phyloP scores from a whole-genome alignment of 2,113 vertebrate species.

The Spizaetus ornatus region DNA sequence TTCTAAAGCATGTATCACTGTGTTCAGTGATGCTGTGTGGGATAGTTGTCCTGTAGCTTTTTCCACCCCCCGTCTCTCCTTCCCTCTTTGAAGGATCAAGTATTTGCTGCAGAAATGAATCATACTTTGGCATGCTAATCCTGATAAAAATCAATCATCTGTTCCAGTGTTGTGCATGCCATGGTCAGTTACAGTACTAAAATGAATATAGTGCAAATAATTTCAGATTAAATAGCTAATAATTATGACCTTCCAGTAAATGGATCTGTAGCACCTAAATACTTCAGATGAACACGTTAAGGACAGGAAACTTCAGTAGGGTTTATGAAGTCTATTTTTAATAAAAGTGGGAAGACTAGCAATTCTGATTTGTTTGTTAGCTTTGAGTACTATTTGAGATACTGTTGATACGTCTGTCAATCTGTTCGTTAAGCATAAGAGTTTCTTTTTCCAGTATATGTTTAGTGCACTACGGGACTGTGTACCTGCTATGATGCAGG shows the following conservation, averaged over 20 bases:
- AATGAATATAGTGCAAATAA: neutral
- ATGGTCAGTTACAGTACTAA: neutral
- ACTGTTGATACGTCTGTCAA: neutral
- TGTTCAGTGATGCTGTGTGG: neutral
- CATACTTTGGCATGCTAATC: neutral
- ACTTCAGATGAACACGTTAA: neutral
- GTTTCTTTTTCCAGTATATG: conserved; percentile 85
- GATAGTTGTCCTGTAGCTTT: neutral
- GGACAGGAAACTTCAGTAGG: neutral
- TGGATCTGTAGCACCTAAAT: neutral
- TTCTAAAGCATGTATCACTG: neutral
- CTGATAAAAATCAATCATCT: neutral
- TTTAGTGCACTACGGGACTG: conserved; percentile 94
- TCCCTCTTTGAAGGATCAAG: neutral
- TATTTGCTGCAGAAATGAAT: neutral
- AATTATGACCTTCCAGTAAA: neutral
- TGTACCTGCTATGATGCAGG: conserved; percentile 89
- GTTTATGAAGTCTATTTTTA: neutral
- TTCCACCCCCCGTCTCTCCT: neutral
- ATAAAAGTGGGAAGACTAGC: neutral
- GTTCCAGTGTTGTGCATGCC: neutral
- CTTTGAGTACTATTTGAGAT: neutral
- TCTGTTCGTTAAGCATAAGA: neutral
- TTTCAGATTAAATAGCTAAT: neutral
- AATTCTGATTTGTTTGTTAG: neutral